Base-by-base conservation (phyloP, 2,113 vertebrate species). In the Bombycilla garrulus region DNA sequence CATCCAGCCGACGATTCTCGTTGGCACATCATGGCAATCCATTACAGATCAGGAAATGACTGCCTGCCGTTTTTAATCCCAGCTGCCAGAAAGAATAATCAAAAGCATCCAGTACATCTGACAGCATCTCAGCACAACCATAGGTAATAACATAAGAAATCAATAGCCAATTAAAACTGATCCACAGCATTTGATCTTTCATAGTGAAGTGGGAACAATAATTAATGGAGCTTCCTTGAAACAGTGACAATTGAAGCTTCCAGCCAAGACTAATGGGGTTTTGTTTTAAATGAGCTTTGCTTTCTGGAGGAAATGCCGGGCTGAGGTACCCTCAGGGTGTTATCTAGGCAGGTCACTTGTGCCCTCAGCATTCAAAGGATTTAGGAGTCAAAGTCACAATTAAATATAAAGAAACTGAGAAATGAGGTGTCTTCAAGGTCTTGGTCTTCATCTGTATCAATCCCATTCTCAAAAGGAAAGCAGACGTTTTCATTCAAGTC, bases 111-210 rank as follows among this genome's bases (percentile, higher is more conserved):
- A 97, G 78, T 77, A 86, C 10, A 3, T 89, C 87, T 95, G 83
- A 96, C 5, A 45, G 89, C 95, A 87, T 88, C 89, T 88, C 80
- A 74, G 92, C 85, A 77, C 93, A 93, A 87, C 85, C 19, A 10
- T 96, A 93, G 94, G 96, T 96, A 96, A 97, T 95, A 96, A 90
- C 95, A 82, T 91, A 95, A 92, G 85, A 94, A 96, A 97, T 97
- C 95, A 83, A 97, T 97, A 97, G 91, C 96, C 96, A 97, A 97
- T 97, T 97, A 97, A 97, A 97, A 94, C 77, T 54, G 89, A 96
- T 96, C 94, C 88, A 72, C 87, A 77, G 82, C 65, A 78, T 96
- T 96, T 97, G 95, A 97, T 97, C 95, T 95, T 97, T 96, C 85
- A 44, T 95, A 94, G 92, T 77, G 84, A 86, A 93, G 73, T 94